Evolutionary conservation across 2,888 invertebrate genomes (phyloP).

Genomic region (Calameuta idolon): DNA sequence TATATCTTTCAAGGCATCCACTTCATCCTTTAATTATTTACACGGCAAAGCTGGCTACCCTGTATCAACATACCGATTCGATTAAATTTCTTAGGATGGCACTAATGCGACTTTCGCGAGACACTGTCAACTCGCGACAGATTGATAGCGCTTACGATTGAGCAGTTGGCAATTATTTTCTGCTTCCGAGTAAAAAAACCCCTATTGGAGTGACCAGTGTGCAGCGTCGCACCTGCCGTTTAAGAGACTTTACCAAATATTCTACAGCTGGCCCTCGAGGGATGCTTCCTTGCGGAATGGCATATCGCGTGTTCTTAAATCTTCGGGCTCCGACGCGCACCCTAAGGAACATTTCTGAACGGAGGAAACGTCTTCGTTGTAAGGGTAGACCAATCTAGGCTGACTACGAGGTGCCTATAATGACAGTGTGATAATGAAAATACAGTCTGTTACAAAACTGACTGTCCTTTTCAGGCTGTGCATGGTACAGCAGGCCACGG

Average conservation of each 20-base stretch:
- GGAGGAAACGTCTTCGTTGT: neutral
- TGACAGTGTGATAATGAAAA: neutral
- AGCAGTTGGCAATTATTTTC: constrained; percentile 28
- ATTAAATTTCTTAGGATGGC: neutral
- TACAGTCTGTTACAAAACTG: neutral
- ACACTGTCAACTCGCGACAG: neutral
- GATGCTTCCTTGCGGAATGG: neutral
- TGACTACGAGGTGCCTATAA: neutral
- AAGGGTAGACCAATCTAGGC: neutral
- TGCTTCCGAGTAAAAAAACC: constrained; percentile 42
- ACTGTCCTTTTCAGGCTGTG: neutral
- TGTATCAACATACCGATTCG: neutral
- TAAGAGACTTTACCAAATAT: neutral
- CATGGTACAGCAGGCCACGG: neutral
- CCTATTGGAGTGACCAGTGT: constrained; percentile 12
- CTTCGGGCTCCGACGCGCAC: neutral
- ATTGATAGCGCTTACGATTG: constrained; percentile 8
- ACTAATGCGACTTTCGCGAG: neutral
- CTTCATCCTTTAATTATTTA: neutral
- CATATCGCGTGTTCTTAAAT: neutral
- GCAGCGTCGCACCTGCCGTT: neutral
- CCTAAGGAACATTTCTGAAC: neutral
- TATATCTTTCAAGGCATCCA: constrained; percentile 30
- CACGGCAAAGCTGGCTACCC: neutral
- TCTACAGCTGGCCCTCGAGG: constrained; percentile 3